Conservation (phyloP, 92 coral and sea anemone species). For the Galaxea fascicularis region DNA sequence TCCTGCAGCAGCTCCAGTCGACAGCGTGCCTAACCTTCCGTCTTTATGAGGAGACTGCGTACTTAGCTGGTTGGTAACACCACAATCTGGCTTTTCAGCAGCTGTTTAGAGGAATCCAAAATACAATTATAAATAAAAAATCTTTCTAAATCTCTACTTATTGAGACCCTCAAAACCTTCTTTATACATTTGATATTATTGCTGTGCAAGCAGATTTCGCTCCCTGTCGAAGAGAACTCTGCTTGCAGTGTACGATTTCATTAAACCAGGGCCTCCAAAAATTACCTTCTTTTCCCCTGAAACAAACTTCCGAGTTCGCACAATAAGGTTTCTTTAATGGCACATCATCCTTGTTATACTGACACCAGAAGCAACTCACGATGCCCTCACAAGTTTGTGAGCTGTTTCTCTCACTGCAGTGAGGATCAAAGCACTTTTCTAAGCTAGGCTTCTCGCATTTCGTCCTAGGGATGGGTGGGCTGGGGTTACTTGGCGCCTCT, state of each 20-base stretch:
- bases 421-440: constrained; percentile 41
- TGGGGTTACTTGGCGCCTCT: neutral
- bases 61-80: neutral
- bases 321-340: constrained; percentile 59
- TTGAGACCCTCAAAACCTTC: too few relatives aligned
- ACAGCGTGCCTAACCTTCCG: neutral
- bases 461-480: neutral
- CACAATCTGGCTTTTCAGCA: neutral
- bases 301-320: constrained; percentile 53
- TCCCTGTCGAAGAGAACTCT: neutral
- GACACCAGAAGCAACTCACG: constrained; percentile 71
- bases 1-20: constrained; percentile 15
- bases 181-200: too few relatives aligned
- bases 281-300: constrained; percentile 69
- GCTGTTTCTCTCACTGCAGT: constrained; percentile 32
- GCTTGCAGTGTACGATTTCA: neutral
- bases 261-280: neutral
- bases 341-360: constrained; percentile 44
- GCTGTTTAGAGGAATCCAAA: neutral
- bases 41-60: neutral
- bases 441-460: constrained; percentile 7
- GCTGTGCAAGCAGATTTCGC: neutral
- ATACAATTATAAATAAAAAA: too few relatives aligned
- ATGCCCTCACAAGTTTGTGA: constrained; percentile 58
- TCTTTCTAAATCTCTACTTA: too few relatives aligned